Evolutionary conservation across 2,888 invertebrate genomes (phyloP), one percentile per base, ranked within the genome.

Genomic region (Sialis lutaria): DNA sequence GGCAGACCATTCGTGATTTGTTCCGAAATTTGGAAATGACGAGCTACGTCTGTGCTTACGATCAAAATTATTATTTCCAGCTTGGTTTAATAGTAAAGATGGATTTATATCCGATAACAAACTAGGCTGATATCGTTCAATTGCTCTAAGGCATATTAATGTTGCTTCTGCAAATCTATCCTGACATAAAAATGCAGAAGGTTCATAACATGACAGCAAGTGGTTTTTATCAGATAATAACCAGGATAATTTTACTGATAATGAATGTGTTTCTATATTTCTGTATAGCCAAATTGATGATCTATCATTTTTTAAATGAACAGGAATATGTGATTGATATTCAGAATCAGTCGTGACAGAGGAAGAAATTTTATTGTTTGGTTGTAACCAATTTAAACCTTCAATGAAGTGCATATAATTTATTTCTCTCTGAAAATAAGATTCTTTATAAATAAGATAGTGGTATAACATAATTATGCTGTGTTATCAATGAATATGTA

Each of bases 51-150:
- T 62, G 48, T 73, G 72, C 54, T 67, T 69, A 31, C 40, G 39
- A 13, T 10, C 32, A 6, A 32, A 31, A 7, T 13, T n/a, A 31
- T 9, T 30, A 37, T 7, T 10, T 37, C 12, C 37, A 2, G 55
- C 55, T 52, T 60, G 59, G 39, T 58, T 52, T 48, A 60, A 48
- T 57, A 66, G 67, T 39, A 78, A 64, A 50, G 67, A 64, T 3
- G 73, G 69, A 58, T 77, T 72, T 46, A 80, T 74, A 61, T 79
- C 78, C 7, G 74, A 72, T 34, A 80, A 63, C 42, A 79, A 58
- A 48, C 70, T 69, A 30, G 72, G 70, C 55, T 77, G 75, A 58
- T 75, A 75, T 44, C 73, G 64, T 61, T 80, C 79, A 1, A 79
- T 69, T 22, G 79, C 77, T 53, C 71, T 68, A 40, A 80, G 62